phyloP scores from a whole-genome alignment of 2,797 vertebrate genomes.

The Smutsia gigantea region DNA sequence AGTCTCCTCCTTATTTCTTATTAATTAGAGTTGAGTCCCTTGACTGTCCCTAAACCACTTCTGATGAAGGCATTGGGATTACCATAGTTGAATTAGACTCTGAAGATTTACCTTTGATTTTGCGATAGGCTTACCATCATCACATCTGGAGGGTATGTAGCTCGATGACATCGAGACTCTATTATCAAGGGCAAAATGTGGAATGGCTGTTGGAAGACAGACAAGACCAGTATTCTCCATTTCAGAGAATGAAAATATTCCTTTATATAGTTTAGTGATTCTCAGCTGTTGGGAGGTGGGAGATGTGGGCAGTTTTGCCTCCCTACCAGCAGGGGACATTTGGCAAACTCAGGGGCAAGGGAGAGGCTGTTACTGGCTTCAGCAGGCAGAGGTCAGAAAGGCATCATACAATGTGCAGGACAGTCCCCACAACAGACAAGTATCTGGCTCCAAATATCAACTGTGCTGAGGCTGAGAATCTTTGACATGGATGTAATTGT shows the following conservation, averaged over 20 bases:
- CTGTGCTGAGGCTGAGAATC: neutral
- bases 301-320: neutral
- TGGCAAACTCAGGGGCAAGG: neutral
- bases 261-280: neutral
- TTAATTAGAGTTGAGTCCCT: neutral
- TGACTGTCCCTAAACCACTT: neutral
- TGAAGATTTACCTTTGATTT: constrained; percentile 10
- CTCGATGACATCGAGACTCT: neutral
- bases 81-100: neutral
- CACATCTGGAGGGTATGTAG: neutral
- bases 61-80: neutral
- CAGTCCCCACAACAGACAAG: neutral
- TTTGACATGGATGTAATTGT: neutral
- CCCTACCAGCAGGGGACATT: neutral
- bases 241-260: neutral
- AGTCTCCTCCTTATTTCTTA: neutral
- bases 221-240: neutral
- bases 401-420: neutral
- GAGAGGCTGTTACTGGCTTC: neutral
- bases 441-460: neutral
- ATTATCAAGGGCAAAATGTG: neutral
- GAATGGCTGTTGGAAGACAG: neutral
- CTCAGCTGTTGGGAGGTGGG: neutral
- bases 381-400: neutral
- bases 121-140: neutral